Conservation (phyloP, 1,140 invertebrate species). For the Drosophila carrolli region DNA sequence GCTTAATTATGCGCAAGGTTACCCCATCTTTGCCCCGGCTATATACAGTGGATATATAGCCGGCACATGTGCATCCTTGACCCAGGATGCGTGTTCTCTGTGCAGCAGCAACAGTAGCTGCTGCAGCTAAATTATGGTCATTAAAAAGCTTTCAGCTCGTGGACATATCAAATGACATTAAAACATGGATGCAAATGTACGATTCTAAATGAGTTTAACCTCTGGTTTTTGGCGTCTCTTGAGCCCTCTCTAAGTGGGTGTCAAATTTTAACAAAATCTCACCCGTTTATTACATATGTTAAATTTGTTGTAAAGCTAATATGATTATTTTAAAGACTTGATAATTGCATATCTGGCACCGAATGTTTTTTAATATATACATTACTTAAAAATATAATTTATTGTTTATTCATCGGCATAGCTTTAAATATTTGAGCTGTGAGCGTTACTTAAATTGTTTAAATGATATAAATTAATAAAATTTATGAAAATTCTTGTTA, state of each 20-base stretch:
- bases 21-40: conserved; percentile 21
- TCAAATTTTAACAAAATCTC: not conserved
- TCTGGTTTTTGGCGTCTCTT: conserved; percentile 4
- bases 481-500: conserved; percentile 1
- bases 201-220: conserved; percentile 16
- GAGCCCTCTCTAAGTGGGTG: not conserved
- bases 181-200: conserved; percentile 27
- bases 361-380: too few species aligned
- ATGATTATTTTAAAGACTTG: too few species aligned
- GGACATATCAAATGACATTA: conserved; percentile 51
- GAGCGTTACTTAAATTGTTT: too few species aligned
- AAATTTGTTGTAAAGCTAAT: too few species aligned
- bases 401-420: too few species aligned
- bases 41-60: conserved; percentile 10
- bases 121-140: conserved; percentile 53
- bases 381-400: too few species aligned
- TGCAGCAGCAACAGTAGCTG: conserved; percentile 9
- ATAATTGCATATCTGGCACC: too few species aligned
- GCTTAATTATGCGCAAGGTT: conserved; percentile 69
- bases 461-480: too few species aligned
- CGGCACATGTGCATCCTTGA: conserved; percentile 59
- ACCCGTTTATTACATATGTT: too few species aligned
- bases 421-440: too few species aligned
- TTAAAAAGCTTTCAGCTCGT: conserved; percentile 70
- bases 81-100: conserved; percentile 34